phyloP scores from a whole-genome alignment of 2,888 invertebrate species.

The Macaria liturata region DNA sequence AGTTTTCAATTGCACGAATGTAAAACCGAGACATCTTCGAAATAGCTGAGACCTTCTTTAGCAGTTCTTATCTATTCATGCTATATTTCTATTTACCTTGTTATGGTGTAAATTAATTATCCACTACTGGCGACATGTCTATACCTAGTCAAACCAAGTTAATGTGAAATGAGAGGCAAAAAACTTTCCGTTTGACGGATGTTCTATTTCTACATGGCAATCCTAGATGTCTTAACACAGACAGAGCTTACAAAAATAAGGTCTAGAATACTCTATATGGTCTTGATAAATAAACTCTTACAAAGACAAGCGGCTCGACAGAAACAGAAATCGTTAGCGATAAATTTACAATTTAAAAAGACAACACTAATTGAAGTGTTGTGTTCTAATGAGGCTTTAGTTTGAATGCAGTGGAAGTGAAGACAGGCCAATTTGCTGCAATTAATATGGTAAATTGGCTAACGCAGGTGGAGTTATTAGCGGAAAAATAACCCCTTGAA shows the following conservation, averaged over 20 bases:
- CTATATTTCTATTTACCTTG: no score
- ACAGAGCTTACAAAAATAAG: no score
- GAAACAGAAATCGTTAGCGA: not conserved
- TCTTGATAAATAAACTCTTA: no score
- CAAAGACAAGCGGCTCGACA: no score
- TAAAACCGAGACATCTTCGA: no score
- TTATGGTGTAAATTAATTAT: no score
- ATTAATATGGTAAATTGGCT: not conserved
- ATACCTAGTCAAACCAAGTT: slow-evolving; percentile 13
- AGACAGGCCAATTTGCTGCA: slow-evolving; percentile 10
- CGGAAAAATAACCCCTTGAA: not conserved
- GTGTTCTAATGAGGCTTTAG: not conserved
- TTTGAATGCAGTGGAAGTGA: not conserved
- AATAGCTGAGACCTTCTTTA: no score
- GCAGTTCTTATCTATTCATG: no score
- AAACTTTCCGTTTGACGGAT: slow-evolving; percentile 28
- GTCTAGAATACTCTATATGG: no score
- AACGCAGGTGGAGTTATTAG: not conserved
- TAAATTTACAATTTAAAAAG: slow-evolving; percentile 9
- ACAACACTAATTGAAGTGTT: slow-evolving; percentile 1
- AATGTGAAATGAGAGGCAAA: slow-evolving; percentile 50
- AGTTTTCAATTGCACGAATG: no score
- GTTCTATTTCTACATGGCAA: slow-evolving; percentile 5
- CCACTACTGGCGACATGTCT: no score
- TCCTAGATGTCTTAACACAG: no score